Evolutionary conservation across 2,113 vertebrate species (phyloP), one percentile per base, ranked within the genome.

Genomic region (Serilophus lunatus): DNA sequence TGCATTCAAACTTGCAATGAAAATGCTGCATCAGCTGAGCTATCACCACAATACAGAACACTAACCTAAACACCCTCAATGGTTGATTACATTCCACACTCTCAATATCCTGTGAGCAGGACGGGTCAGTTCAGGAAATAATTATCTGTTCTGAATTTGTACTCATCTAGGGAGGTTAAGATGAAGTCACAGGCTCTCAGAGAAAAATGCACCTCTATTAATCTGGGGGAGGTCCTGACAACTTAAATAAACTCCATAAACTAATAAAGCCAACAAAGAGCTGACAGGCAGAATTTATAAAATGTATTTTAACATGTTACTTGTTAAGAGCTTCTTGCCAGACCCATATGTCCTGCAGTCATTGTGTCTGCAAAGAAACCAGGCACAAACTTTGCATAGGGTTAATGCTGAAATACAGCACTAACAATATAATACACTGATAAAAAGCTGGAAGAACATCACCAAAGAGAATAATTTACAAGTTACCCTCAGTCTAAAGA

Each of bases 161-260:
- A 49, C 68, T 88, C 26, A 6, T 44, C 36, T 33, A 87, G 31
- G 31, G 54, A 93, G n/a, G 40, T 88, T 71, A 86, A 80, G 53
- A 72, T 26, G 15, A 80, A 91, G 72, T 53, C 68, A 74, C 2
- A 4, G 31, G 24, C 49, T 85, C 74, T 84, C 90, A 38, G 50
- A 70, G 60, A 88, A 95, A 97, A 97, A 89, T 14, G 56, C 59
- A 94, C 35, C 53, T 82, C 83, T 54, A 75, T 88, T 74, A 92
- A 72, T 70, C 91, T 90, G 77, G 83, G 18, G n/a, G 56, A 44
- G 56, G 28, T 71, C 70, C 35, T 54, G 69, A 93, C 74, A 93
- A 88, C 42, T 66, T 64, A 42, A 68, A 75, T 82, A 75, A 95
- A 88, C 56, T 88, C 25, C 81, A 72, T 51, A 94, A 93, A 82